Conservation (phyloP, 2,888 invertebrate genomes). For the Bugulina stolonifera region DNA sequence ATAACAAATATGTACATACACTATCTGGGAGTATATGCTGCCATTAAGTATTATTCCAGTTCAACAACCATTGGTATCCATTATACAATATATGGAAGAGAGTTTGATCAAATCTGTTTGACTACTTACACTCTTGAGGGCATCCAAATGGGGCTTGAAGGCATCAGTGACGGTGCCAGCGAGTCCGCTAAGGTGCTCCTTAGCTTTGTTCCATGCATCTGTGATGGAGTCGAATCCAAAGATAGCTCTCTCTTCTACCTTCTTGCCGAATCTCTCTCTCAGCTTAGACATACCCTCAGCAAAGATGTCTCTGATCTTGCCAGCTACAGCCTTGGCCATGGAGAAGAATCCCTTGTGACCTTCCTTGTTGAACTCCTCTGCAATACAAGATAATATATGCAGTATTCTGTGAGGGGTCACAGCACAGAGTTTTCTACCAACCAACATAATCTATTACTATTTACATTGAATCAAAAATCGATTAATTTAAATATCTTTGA, state of each 20-base stretch:
- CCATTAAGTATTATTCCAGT: too few species aligned
- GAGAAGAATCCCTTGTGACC: not conserved
- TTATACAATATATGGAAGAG: too few species aligned
- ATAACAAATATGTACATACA: too few species aligned
- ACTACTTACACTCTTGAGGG: not conserved
- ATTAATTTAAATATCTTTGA: not conserved
- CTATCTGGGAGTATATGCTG: too few species aligned
- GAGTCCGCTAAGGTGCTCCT: not conserved
- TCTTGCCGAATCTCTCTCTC: slow-evolving; percentile 20
- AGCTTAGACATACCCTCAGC: slow-evolving; percentile 1
- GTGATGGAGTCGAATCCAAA: slow-evolving; percentile 16
- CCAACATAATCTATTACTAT: too few species aligned
- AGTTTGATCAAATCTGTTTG: too few species aligned
- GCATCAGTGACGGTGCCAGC: slow-evolving; percentile 12
- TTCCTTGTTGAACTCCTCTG: slow-evolving; percentile 21
- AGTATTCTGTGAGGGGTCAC: too few species aligned
- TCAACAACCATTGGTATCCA: too few species aligned
- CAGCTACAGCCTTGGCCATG: slow-evolving; percentile 12
- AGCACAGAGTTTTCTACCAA: too few species aligned
- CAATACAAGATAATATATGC: not conserved
- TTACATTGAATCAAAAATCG: too few species aligned
- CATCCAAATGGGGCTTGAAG: slow-evolving; percentile 10
- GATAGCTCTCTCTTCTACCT: slow-evolving; percentile 23
- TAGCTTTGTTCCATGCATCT: slow-evolving; percentile 12
- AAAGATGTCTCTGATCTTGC: slow-evolving; percentile 17